Evolutionary conservation across 2,888 invertebrate species (phyloP).

Genomic region (Nomada lathburiana): DNA sequence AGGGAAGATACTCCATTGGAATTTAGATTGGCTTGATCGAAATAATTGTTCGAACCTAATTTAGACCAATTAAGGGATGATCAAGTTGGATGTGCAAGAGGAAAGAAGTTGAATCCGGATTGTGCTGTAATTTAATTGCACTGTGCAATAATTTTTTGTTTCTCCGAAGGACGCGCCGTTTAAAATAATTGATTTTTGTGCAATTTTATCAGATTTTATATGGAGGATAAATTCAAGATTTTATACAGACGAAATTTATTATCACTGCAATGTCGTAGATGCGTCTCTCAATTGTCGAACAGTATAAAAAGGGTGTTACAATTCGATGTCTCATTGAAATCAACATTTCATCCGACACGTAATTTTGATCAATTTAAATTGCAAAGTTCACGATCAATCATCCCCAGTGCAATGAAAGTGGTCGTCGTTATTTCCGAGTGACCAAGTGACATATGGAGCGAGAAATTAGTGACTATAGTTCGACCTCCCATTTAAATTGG

Average conservation of each 20-base stretch:
- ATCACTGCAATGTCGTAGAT: no score
- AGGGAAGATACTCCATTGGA: conserved; percentile 8
- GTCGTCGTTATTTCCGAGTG: conserved; percentile 3
- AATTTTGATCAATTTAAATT: conserved; percentile 6
- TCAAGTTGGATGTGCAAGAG: neutral
- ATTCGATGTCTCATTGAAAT: neutral
- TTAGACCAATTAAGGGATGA: conserved; percentile 36
- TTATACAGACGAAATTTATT: no score
- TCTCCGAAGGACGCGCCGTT: neutral
- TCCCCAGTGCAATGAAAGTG: neutral
- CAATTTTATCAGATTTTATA: neutral
- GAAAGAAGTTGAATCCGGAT: conserved; percentile 17
- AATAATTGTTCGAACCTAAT: conserved; percentile 36
- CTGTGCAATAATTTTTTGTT: neutral
- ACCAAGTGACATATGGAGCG: neutral
- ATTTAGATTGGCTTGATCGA: conserved; percentile 33
- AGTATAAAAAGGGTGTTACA: neutral
- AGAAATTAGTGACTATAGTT: neutral
- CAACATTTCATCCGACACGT: neutral
- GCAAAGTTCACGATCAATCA: conserved; percentile 23
- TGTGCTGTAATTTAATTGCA: neutral
- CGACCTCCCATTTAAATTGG: conserved; percentile 6
- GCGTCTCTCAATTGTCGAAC: neutral
- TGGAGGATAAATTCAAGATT: no score
- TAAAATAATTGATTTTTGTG: neutral